These are phyloP conservation scores for Drosophila orosa DNA, from an alignment of 1,140 invertebrate species.

Conservation along the genomic window DNA sequence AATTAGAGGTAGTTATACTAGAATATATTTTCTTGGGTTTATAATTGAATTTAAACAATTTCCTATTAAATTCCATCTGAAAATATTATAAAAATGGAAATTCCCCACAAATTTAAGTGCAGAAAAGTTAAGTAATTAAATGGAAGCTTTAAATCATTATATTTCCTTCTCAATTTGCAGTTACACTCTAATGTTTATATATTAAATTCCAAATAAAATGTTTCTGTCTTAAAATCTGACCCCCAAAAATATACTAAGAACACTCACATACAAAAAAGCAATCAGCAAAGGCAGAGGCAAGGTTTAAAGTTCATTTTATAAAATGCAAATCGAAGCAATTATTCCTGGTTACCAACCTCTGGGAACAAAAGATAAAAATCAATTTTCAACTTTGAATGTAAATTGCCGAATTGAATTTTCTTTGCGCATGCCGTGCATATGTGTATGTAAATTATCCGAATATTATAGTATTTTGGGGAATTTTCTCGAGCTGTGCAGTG, in stretches of 20 bases:
- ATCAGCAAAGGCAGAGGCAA: not conserved
- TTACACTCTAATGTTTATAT: not conserved
- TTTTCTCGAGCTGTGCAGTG: constrained; percentile 21
- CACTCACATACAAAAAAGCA: not conserved
- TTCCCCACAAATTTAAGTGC: no score
- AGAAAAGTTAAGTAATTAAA: not conserved
- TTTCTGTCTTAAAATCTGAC: not conserved
- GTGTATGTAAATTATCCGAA: constrained; percentile 22
- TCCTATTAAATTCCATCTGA: not conserved
- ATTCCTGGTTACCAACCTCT: constrained; percentile 25
- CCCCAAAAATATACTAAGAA: not conserved
- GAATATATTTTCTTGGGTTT: not conserved
- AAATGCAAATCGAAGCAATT: constrained; percentile 45
- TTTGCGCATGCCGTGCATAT: constrained; percentile 22
- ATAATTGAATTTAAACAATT: not conserved
- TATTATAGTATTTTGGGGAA: constrained; percentile 36
- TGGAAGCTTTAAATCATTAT: not conserved
- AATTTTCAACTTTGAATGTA: constrained; percentile 38
- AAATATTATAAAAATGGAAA: not conserved
- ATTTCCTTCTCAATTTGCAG: not conserved
- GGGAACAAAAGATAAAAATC: constrained; percentile 37
- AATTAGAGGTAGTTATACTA: not conserved
- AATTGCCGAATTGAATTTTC: constrained; percentile 51
- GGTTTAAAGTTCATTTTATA: constrained; percentile 28
- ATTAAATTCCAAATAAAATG: not conserved